phyloP scores from a whole-genome alignment of 2,113 vertebrate genomes.

The Poeciliopsis retropinna region DNA sequence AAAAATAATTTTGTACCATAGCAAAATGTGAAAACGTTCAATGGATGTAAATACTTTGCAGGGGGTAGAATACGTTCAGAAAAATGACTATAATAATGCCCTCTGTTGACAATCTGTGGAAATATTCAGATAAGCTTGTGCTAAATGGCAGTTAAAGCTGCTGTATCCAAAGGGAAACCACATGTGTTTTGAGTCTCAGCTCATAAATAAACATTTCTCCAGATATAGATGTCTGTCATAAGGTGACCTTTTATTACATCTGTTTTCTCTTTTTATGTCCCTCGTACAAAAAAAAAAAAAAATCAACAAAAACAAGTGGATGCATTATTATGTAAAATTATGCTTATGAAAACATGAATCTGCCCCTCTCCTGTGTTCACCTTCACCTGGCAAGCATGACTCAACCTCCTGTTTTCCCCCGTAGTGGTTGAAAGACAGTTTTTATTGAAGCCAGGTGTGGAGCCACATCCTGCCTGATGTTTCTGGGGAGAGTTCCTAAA shows the following conservation, averaged over 20 bases:
- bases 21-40: neutral
- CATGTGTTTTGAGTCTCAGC: conserved; percentile 78
- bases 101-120: conserved; percentile 70
- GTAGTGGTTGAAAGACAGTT: conserved; percentile 59
- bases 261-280: conserved; percentile 82
- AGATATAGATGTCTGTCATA: conserved; percentile 80
- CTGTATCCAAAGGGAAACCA: conserved; percentile 50
- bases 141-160: conserved; percentile 63
- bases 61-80: conserved; percentile 31
- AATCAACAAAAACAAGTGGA: conserved; percentile 10
- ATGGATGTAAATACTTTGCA: neutral
- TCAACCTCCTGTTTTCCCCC: conserved; percentile 74
- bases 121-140: conserved; percentile 60
- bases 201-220: conserved; percentile 81
- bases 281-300: conserved; percentile 26
- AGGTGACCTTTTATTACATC: conserved; percentile 83
- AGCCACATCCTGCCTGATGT: conserved; percentile 53
- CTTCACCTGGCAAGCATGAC: conserved; percentile 82
- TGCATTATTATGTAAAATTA: conserved; percentile 86
- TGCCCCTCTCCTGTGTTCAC: conserved; percentile 73
- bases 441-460: conserved; percentile 83
- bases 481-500: conserved; percentile 54
- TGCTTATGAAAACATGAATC: conserved; percentile 84
- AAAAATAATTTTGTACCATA: neutral
- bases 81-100: conserved; percentile 56